These are phyloP conservation scores for Protonibea diacanthus DNA, from an alignment of 2,797 vertebrate genomes.

Conservation along the genomic window DNA sequence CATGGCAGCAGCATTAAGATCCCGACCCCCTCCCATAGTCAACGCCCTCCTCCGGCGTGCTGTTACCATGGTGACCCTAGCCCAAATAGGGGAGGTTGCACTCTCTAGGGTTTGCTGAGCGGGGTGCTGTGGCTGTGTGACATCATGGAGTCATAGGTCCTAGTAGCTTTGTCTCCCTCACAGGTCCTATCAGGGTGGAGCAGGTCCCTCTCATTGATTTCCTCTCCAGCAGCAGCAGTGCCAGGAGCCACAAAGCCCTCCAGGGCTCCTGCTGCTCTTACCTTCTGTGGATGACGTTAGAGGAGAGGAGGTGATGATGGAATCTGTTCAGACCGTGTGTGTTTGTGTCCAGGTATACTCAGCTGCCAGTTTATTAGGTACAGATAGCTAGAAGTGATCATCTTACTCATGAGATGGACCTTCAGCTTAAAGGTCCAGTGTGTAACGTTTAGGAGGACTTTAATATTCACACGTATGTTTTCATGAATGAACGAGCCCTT, in stretches of 20 bases:
- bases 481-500: no score
- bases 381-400: background rate
- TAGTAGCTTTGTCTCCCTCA: slow-evolving; percentile 76
- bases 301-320: slow-evolving; percentile 79
- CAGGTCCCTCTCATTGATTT: slow-evolving; percentile 60
- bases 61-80: slow-evolving; percentile 74
- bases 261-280: slow-evolving; percentile 70
- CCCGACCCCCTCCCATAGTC: slow-evolving; percentile 37
- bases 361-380: background rate
- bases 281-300: slow-evolving; percentile 89
- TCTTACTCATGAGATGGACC: no score
- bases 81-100: slow-evolving; percentile 78
- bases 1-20: slow-evolving; percentile 49
- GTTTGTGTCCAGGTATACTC: background rate
- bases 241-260: slow-evolving; percentile 56
- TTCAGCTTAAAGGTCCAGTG: no score
- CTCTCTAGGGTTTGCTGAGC: slow-evolving; percentile 87
- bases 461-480: no score
- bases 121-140: slow-evolving; percentile 87
- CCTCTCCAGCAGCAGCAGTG: slow-evolving; percentile 40
- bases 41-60: slow-evolving; percentile 43
- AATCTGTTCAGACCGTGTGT: slow-evolving; percentile 13
- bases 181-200: slow-evolving; percentile 62
- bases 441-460: no score
- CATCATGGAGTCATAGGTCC: slow-evolving; percentile 85